phyloP scores from a whole-genome alignment of 64 coral and sea anemone genomes.

The Pocillopora damicornis region DNA sequence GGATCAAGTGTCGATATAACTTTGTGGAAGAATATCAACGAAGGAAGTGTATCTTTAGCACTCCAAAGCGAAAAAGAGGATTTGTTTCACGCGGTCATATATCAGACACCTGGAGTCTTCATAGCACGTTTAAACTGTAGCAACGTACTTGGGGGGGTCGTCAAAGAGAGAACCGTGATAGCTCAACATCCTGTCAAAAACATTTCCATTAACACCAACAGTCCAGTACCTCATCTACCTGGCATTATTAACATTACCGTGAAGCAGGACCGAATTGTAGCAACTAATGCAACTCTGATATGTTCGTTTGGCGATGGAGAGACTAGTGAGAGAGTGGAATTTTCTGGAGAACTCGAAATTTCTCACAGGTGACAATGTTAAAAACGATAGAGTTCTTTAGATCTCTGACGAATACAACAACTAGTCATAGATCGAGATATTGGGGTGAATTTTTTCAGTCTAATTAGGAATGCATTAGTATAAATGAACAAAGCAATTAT shows the following conservation, averaged over 20 bases:
- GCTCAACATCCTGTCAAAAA: not conserved
- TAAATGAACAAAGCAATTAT: no score
- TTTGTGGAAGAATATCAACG: not conserved
- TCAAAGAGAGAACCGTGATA: not conserved
- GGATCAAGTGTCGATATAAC: conserved; percentile 10
- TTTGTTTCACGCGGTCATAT: not conserved
- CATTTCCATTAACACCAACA: not conserved
- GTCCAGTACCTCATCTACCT: not conserved
- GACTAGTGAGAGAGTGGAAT: not conserved
- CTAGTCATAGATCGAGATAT: no score
- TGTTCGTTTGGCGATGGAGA: conserved; percentile 7
- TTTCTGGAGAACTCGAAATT: not conserved
- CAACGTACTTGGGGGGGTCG: not conserved
- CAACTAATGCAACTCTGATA: conserved; percentile 1
- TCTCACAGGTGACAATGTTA: not conserved
- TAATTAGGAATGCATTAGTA: no score
- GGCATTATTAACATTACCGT: not conserved
- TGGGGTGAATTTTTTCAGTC: no score
- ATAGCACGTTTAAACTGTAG: conserved; percentile 3
- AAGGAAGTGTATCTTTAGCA: not conserved
- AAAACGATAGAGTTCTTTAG: not conserved
- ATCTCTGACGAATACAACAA: no score
- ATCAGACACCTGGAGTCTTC: not conserved
- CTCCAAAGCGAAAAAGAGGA: not conserved
- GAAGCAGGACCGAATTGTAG: not conserved